A percentile compares a stretch with the other conserved stretches of the same genome.
Conservation (phyloP, 2,888 invertebrate genomes). For the Trichacis sp. region DNA sequence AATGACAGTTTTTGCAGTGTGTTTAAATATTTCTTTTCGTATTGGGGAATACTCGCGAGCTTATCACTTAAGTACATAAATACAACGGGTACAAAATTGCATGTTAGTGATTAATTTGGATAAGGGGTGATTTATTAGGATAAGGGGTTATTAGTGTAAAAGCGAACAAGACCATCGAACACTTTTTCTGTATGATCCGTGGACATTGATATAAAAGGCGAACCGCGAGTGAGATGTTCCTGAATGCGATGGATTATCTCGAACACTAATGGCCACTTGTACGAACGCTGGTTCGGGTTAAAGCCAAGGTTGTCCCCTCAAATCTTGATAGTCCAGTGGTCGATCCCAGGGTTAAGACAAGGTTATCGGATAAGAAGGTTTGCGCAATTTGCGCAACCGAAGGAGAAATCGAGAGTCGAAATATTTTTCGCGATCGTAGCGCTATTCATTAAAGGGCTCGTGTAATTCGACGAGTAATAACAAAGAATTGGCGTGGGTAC, state of each 20-base stretch:
- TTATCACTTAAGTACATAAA: no score
- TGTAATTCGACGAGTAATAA: conserved; percentile 2
- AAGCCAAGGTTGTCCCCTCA: conserved; percentile 31
- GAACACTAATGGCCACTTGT: conserved; percentile 29
- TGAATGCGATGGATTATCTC: conserved; percentile 29
- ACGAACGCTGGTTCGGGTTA: conserved; percentile 24
- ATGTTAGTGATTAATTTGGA: no score
- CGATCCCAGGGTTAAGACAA: conserved; percentile 37
- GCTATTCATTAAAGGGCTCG: conserved; percentile 3
- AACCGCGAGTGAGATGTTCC: conserved; percentile 28
- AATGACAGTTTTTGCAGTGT: no score
- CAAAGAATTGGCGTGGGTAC: conserved; percentile 1
- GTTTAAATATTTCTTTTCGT: no score
- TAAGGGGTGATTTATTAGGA: no score
- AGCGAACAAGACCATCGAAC: no score
- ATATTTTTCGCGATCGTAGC: background rate
- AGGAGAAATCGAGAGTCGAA: conserved; percentile 10
- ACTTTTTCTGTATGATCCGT: conserved; percentile 1
- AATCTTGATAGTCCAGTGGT: conserved; percentile 36
- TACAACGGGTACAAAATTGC: no score
- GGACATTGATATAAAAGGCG: conserved; percentile 15
- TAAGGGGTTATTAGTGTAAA: background rate
- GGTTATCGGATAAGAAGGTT: conserved; percentile 29
- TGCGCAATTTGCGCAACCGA: conserved; percentile 27
- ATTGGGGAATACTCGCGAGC: no score